Evolutionary conservation across 2,113 vertebrate genomes (phyloP).

Genomic region (Gavialis gangeticus): DNA sequence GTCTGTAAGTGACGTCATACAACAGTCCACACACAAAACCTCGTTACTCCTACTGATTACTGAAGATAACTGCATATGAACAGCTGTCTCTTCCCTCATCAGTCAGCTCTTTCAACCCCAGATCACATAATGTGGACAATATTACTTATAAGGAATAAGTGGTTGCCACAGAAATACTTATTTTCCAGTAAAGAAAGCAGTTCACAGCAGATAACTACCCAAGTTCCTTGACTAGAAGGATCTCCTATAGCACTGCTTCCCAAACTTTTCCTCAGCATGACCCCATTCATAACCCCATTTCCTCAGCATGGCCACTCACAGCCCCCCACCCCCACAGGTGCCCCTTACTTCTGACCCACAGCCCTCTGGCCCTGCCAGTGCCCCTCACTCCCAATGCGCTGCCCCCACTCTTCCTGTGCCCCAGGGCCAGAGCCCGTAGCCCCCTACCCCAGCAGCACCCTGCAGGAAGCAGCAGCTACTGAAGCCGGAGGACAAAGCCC

Average conservation of each 20-base stretch:
- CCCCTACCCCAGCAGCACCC: no score
- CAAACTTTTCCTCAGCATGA: no score
- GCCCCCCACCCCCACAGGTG: no score
- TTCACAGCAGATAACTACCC: background rate
- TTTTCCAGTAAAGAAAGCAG: constrained; percentile 8
- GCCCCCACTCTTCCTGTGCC: no score
- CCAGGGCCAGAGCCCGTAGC: no score
- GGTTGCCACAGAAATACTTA: background rate
- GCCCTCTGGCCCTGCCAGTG: no score
- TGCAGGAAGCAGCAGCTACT: no score
- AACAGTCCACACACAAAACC: background rate
- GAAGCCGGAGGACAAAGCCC: no score
- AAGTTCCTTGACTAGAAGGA: background rate
- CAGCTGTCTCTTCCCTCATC: background rate
- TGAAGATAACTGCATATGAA: background rate
- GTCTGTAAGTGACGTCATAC: background rate
- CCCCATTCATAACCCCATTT: no score
- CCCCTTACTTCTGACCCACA: no score
- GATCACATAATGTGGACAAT: background rate
- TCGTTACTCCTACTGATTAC: background rate
- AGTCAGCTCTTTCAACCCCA: background rate
- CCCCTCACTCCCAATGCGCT: no score
- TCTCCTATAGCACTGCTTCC: background rate
- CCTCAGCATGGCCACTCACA: no score
- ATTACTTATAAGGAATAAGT: background rate